These are phyloP conservation scores for Clarias pachynema DNA, from an alignment of 2,797 vertebrate species.

Conservation along the genomic window DNA sequence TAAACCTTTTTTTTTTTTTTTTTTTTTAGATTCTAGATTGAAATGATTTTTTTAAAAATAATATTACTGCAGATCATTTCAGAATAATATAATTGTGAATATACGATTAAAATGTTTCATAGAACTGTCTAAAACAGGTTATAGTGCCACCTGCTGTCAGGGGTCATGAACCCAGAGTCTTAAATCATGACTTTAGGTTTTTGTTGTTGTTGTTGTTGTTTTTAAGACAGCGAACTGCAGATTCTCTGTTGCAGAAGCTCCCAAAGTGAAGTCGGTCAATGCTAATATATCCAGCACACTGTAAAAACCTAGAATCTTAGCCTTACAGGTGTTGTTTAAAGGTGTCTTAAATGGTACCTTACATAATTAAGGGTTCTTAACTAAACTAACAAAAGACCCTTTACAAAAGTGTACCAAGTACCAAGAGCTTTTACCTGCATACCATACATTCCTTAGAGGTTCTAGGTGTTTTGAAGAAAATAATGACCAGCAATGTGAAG, in stretches of 20 bases:
- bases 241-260: not conserved
- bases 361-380: not conserved
- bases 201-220: no score
- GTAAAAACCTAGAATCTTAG: not conserved
- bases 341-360: not conserved
- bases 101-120: not conserved
- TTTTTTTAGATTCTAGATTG: not conserved
- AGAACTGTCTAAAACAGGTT: not conserved
- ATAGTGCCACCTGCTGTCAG: constrained; percentile 34
- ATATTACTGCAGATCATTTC: no score
- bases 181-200: not conserved
- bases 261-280: not conserved
- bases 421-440: not conserved
- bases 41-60: not conserved
- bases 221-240: not conserved
- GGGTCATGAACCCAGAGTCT: not conserved
- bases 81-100: not conserved
- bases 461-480: not conserved
- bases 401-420: not conserved
- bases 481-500: not conserved
- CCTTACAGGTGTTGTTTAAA: not conserved
- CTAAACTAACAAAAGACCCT: not conserved
- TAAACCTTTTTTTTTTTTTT: not conserved
- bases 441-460: not conserved
- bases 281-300: not conserved